Evolutionary conservation across 2,888 invertebrate genomes (phyloP).

Genomic region (Pteria penguin): DNA sequence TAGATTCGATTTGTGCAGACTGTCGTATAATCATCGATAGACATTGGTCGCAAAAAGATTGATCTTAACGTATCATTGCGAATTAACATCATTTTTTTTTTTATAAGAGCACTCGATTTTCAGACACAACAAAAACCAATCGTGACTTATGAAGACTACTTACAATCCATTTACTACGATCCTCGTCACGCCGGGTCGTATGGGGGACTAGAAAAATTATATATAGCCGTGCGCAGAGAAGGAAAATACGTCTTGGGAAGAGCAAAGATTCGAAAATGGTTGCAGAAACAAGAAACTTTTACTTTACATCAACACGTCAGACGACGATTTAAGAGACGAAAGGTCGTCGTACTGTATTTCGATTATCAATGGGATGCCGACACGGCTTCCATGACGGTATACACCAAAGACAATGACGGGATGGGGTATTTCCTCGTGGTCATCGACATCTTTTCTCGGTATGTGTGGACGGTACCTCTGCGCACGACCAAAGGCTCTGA

Average conservation of each 20-base stretch:
- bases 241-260: slow-evolving; percentile 41
- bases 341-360: slow-evolving; percentile 41
- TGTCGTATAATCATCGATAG: too few species aligned
- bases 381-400: slow-evolving; percentile 6
- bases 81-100: too few species aligned
- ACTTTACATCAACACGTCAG: slow-evolving; percentile 42
- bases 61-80: not conserved
- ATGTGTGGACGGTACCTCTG: slow-evolving; percentile 25
- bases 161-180: slow-evolving; percentile 45
- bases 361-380: slow-evolving; percentile 40
- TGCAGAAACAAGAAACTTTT: slow-evolving; percentile 47
- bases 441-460: slow-evolving; percentile 35
- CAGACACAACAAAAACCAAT: too few species aligned
- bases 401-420: slow-evolving; percentile 26
- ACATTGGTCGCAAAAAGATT: too few species aligned
- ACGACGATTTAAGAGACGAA: slow-evolving; percentile 33
- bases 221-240: slow-evolving; percentile 46
- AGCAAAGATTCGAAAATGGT: slow-evolving; percentile 48
- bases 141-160: slow-evolving; percentile 23
- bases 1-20: too few species aligned
- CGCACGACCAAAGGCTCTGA: slow-evolving; percentile 33
- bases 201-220: slow-evolving; percentile 48
- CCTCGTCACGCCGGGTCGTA: slow-evolving; percentile 42
- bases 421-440: slow-evolving; percentile 17
- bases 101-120: too few species aligned